These are phyloP conservation scores for Moxostoma hubbsi DNA, from an alignment of 2,797 vertebrate species.

Conservation along the genomic window DNA sequence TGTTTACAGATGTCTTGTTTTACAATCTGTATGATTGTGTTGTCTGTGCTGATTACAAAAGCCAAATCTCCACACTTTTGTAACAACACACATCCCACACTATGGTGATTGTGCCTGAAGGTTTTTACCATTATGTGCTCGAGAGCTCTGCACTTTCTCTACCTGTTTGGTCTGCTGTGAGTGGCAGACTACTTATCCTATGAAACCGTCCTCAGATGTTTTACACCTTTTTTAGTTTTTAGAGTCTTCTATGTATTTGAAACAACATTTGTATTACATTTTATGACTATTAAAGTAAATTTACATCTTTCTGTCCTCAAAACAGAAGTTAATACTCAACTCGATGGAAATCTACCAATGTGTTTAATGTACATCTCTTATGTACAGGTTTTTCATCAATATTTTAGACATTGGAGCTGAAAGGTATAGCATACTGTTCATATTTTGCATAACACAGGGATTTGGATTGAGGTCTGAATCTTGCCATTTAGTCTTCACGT, in stretches of 20 bases:
- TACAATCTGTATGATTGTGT: conserved; percentile 50
- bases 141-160: conserved; percentile 55
- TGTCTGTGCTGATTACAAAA: conserved; percentile 55
- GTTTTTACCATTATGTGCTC: conserved; percentile 65
- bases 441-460: neutral
- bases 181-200: conserved; percentile 52
- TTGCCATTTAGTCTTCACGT: neutral
- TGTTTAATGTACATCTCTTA: neutral
- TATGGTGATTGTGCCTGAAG: conserved; percentile 71
- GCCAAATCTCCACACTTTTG: conserved; percentile 61
- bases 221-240: conserved; percentile 66
- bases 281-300: conserved; percentile 74
- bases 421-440: neutral
- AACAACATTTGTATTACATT: conserved; percentile 72
- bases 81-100: conserved; percentile 58
- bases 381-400: neutral
- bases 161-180: conserved; percentile 48
- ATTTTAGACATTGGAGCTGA: neutral
- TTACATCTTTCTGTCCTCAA: conserved; percentile 49
- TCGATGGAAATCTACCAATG: neutral
- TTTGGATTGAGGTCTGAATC: neutral
- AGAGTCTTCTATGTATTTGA: conserved; percentile 66
- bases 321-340: neutral
- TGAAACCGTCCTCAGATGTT: conserved; percentile 64
- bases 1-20: conserved; percentile 67